Conservation (phyloP, 2,797 vertebrate genomes). For the Poecilia gillii region DNA sequence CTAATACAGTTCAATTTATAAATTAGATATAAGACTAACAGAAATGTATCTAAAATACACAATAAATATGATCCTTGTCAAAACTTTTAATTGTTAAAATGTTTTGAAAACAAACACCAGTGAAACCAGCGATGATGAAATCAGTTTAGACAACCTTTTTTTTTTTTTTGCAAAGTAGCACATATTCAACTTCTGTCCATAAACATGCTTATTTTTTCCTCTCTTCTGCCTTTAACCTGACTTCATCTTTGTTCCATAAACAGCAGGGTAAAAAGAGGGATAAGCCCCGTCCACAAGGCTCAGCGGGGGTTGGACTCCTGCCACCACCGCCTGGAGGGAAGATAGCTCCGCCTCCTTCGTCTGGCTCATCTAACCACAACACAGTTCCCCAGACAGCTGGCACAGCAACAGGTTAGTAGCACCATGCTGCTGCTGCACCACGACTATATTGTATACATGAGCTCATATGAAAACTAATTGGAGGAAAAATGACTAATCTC, state of each 20-base stretch:
- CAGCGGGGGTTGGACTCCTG: slow-evolving; percentile 86
- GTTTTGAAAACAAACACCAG: not conserved
- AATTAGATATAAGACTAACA: not conserved
- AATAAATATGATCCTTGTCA: not conserved
- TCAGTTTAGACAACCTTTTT: not conserved
- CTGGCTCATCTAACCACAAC: slow-evolving; percentile 74
- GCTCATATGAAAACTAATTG: not conserved
- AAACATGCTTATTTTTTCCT: not conserved
- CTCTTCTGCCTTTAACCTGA: not conserved
- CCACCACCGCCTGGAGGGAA: slow-evolving; percentile 93
- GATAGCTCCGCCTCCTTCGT: slow-evolving; percentile 76
- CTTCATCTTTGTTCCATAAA: slow-evolving; percentile 15
- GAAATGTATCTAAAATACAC: not conserved
- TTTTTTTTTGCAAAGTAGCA: not conserved
- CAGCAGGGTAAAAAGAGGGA: slow-evolving; percentile 90
- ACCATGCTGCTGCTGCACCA: not conserved
- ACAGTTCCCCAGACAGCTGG: slow-evolving; percentile 54
- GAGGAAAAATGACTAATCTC: not conserved
- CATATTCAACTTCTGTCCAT: not conserved
- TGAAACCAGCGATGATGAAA: not conserved
- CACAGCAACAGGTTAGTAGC: slow-evolving; percentile 49
- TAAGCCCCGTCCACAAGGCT: slow-evolving; percentile 82
- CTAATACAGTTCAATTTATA: not conserved
- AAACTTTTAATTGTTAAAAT: not conserved
- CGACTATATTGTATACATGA: not conserved